Conservation (phyloP, 2,797 vertebrate species). For the Anniella stebbinsi region DNA sequence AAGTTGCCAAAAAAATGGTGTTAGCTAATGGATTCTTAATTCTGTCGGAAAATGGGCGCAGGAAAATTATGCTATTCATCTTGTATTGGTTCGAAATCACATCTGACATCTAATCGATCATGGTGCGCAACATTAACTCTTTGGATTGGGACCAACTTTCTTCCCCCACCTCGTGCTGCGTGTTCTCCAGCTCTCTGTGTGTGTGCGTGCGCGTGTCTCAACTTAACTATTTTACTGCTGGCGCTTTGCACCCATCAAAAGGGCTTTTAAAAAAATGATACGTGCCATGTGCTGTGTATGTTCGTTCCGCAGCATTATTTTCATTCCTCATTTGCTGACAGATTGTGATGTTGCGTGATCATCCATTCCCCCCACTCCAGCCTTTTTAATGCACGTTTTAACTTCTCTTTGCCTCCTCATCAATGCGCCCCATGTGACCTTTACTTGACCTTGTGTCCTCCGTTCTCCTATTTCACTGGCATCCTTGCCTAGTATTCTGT, state of each 20-base stretch:
- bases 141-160: slow-evolving; percentile 94
- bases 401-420: slow-evolving; percentile 8
- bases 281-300: slow-evolving; percentile 19
- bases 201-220: slow-evolving; percentile 31
- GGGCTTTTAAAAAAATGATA: slow-evolving; percentile 37
- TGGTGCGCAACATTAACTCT: slow-evolving; percentile 98
- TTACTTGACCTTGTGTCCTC: slow-evolving; percentile 59
- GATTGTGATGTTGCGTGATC: slow-evolving; percentile 45
- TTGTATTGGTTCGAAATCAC: slow-evolving; percentile 93
- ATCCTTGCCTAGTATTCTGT: background rate
- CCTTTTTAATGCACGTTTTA: slow-evolving; percentile 23
- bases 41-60: slow-evolving; percentile 82
- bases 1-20: slow-evolving; percentile 87
- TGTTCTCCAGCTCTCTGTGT: slow-evolving; percentile 70
- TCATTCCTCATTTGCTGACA: slow-evolving; percentile 69
- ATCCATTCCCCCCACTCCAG: slow-evolving; percentile 1
- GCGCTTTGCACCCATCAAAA: slow-evolving; percentile 83
- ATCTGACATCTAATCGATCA: slow-evolving; percentile 96
- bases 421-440: slow-evolving; percentile 43
- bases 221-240: slow-evolving; percentile 87
- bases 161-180: slow-evolving; percentile 67
- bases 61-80: slow-evolving; percentile 91
- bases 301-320: slow-evolving; percentile 67
- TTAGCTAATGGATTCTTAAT: slow-evolving; percentile 88
- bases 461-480: background rate